Evolutionary conservation across 2,888 invertebrate genomes (phyloP).

Genomic region (Oligia strigilis): DNA sequence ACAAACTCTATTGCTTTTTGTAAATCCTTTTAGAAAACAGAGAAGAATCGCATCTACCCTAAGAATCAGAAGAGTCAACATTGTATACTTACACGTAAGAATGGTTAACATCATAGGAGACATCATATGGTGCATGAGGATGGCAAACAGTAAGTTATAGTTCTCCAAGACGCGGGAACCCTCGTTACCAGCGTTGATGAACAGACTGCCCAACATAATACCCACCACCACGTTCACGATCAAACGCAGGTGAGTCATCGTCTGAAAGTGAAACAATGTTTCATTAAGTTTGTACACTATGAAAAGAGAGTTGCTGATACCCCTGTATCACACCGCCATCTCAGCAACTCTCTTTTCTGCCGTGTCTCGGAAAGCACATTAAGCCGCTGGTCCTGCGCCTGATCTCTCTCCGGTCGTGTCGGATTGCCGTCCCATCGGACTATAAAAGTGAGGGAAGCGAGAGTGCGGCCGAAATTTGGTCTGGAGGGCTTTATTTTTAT

Average conservation of each 20-base stretch:
- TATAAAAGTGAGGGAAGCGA: too few relatives aligned
- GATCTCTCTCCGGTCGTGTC: too few relatives aligned
- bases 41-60: not conserved
- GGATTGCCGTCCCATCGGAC: too few relatives aligned
- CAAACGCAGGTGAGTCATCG: slow-evolving; percentile 94
- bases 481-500: too few relatives aligned
- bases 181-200: slow-evolving; percentile 93
- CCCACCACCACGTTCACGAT: slow-evolving; percentile 94
- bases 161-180: slow-evolving; percentile 95
- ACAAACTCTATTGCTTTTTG: not conserved
- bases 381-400: too few relatives aligned
- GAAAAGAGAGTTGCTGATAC: too few relatives aligned
- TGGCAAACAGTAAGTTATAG: slow-evolving; percentile 97
- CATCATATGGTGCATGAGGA: slow-evolving; percentile 98
- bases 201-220: slow-evolving; percentile 94
- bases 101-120: slow-evolving; percentile 97
- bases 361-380: too few relatives aligned
- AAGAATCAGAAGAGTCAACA: not conserved
- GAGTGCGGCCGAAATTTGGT: too few relatives aligned
- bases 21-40: not conserved
- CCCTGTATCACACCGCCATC: too few relatives aligned
- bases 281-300: not conserved
- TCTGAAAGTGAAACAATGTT: slow-evolving; percentile 84
- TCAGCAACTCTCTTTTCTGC: too few relatives aligned
- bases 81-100: slow-evolving; percentile 93